Evolutionary conservation across 2,113 vertebrate genomes (phyloP), one percentile per base, ranked within the genome.

Genomic region (Lepus timidus): DNA sequence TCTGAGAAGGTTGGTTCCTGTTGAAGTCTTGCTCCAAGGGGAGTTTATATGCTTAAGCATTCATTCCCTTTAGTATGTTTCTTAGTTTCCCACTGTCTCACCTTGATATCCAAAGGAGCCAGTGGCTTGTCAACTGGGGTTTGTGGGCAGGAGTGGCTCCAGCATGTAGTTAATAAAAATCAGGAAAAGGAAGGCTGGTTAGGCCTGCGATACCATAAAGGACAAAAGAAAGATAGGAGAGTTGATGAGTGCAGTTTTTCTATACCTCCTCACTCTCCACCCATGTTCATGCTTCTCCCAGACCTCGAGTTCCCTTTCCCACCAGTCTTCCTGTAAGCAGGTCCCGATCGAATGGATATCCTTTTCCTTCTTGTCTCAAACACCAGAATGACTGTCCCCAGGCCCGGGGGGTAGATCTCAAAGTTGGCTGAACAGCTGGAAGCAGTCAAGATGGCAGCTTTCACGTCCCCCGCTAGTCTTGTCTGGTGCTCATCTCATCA

Each of bases 101-200:
- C 98, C 82, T 91, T 68, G 94, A 89, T 99, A 99, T 85, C 96
- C 97, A 95, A 98, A 99, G 85, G 98, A 97, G 51, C 98, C 98
- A 27, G 97, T 95, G n/a, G 98, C 89, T 89, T 98, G 91, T 84
- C 96, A 98, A 55, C 98, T 94, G 78, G 39, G 27, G 4, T 87
- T 84, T 39, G 97, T 90, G 25, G 98, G 98, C 27, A 99, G 93
- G 23, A 98, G 2, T 9, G 98, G 98, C 10, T 98, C 98, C 49
- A 98, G 96, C 33, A 99, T 86, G 88, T 98, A 98, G 97, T 97
- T 98, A 58, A 85, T 7, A 89, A 99, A 98, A 4, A 98, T 97
- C 68, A 98, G 93, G 0, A 98, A 23, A 44, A 44, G 44, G 55
- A 98, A 98, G 49, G 98, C 49, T 76, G 98, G 85, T 90, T 99